Evolutionary conservation across 1,140 invertebrate species (phyloP).

Genomic region (Ips typographus): DNA sequence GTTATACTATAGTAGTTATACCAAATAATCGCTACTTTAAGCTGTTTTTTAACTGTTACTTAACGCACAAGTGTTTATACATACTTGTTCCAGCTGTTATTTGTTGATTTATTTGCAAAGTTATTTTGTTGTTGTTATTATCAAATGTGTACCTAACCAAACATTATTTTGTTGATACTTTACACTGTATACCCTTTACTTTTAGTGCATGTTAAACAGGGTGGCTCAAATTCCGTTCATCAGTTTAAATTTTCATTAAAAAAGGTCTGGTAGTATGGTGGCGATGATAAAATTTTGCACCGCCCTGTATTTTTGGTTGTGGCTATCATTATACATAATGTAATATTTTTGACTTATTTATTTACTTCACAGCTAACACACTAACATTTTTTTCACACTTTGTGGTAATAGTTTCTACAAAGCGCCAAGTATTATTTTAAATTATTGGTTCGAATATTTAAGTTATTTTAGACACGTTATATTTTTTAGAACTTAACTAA

Average conservation of each 20-base stretch:
- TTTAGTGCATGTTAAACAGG: conserved; percentile 11
- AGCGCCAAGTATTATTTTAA: conserved; percentile 24
- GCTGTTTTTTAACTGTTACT: not conserved
- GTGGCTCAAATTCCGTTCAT: no score
- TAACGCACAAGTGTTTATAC: no score
- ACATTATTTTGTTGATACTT: conserved; percentile 26
- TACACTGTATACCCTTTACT: conserved; percentile 18
- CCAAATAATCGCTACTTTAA: no score
- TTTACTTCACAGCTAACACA: conserved; percentile 12
- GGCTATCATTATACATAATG: conserved; percentile 12
- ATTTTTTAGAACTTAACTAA: conserved; percentile 25
- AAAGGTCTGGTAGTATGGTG: no score
- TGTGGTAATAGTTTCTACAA: conserved; percentile 13
- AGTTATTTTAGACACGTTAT: conserved; percentile 16
- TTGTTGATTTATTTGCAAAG: conserved; percentile 3
- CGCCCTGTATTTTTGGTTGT: conserved; percentile 19
- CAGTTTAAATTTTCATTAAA: no score
- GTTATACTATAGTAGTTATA: no score
- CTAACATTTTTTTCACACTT: conserved; percentile 15
- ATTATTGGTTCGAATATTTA: conserved; percentile 29
- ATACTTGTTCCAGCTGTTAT: not conserved
- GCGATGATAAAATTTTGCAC: no score
- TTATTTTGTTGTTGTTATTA: not conserved
- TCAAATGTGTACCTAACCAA: conserved; percentile 22
- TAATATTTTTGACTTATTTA: conserved; percentile 16